These are phyloP conservation scores for Myodes glareolus DNA, from an alignment of 2,113 vertebrate species.

Conservation along the genomic window DNA sequence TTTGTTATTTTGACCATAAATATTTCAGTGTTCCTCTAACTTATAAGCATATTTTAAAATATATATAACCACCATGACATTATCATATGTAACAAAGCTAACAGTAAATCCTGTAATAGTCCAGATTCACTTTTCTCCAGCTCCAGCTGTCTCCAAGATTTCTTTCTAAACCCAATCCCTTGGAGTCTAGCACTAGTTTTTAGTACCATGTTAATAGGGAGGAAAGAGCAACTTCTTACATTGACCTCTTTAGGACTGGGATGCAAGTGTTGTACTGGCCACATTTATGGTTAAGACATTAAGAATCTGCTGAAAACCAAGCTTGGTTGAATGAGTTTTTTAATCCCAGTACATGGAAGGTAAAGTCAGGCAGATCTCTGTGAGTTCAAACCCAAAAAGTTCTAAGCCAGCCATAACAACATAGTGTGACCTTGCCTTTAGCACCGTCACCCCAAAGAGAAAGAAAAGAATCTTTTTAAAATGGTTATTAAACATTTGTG, in stretches of 20 bases:
- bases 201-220: not conserved
- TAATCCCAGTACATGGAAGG: not conserved
- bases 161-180: conserved; percentile 3
- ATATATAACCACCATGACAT: conserved; percentile 19
- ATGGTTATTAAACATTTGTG: not conserved
- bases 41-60: conserved; percentile 52
- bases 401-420: not conserved
- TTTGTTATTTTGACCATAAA: conserved; percentile 47
- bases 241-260: not conserved
- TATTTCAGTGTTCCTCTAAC: conserved; percentile 51
- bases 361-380: not conserved
- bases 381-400: not conserved
- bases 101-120: conserved; percentile 12
- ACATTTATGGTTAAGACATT: not conserved
- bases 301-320: not conserved
- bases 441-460: too few relatives aligned
- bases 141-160: conserved; percentile 2
- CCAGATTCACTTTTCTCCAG: conserved; percentile 10
- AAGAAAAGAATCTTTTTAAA: not conserved
- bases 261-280: not conserved
- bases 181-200: not conserved
- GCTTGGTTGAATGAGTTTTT: not conserved
- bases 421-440: not conserved
- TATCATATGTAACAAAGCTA: conserved; percentile 49
- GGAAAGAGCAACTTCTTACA: not conserved